A percentile compares a stretch with the other conserved stretches of the same genome.
Conservation (phyloP, 2,797 vertebrate species). For the Xyrichtys novacula region DNA sequence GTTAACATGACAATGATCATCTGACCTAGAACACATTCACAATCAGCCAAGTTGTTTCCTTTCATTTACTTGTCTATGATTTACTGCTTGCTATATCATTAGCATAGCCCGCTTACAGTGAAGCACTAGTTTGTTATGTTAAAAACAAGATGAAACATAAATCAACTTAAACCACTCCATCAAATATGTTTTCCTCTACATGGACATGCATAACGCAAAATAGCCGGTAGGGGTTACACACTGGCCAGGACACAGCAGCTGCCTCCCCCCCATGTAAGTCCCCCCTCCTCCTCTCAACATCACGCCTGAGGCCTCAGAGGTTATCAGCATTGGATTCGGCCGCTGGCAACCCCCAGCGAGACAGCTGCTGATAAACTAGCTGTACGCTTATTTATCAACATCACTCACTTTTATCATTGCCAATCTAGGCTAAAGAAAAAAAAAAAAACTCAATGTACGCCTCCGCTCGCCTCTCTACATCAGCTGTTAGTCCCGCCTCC, state of each 20-base stretch:
- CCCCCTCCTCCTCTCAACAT: constrained; percentile 49
- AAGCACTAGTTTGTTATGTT: neutral
- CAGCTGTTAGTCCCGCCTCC: constrained; percentile 61
- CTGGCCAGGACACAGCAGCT: constrained; percentile 50
- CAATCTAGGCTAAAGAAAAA: constrained; percentile 69
- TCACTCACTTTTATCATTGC: constrained; percentile 81
- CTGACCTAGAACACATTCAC: neutral
- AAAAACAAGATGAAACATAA: too few relatives aligned
- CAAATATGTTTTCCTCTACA: constrained; percentile 2
- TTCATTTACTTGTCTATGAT: constrained; percentile 6
- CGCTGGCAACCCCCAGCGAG: constrained; percentile 72
- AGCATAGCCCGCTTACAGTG: constrained; percentile 8
- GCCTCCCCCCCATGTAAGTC: constrained; percentile 13
- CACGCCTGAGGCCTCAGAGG: constrained; percentile 75
- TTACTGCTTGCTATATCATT: constrained; percentile 23
- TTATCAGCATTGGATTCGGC: constrained; percentile 76
- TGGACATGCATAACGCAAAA: constrained; percentile 49
- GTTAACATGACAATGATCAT: neutral
- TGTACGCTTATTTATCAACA: constrained; percentile 80
- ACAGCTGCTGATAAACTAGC: constrained; percentile 82
- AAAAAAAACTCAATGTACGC: constrained; percentile 72
- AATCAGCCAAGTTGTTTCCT: constrained; percentile 1
- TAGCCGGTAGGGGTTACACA: constrained; percentile 35
- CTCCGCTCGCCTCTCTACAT: constrained; percentile 62
- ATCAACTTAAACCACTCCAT: too few relatives aligned